Evolutionary conservation across 1,140 invertebrate genomes (phyloP).

Genomic region (Teleopsis dalmanni): DNA sequence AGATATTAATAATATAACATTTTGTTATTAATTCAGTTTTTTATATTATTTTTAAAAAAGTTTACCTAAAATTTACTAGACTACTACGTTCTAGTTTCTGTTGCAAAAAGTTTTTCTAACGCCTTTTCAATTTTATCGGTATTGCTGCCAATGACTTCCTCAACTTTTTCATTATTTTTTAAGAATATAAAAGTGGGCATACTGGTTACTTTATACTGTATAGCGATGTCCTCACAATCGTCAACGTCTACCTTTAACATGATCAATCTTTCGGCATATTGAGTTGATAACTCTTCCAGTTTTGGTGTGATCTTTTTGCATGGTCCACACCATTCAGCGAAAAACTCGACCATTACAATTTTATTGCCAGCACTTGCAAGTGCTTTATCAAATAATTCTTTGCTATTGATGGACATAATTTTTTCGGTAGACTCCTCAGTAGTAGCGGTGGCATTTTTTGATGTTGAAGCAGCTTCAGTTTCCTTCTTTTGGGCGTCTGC

Average conservation of each 20-base stretch:
- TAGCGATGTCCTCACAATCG: conserved; percentile 72
- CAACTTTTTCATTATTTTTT: conserved; percentile 64
- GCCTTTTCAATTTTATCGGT: conserved; percentile 55
- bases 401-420: not conserved
- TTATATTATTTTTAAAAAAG: not conserved
- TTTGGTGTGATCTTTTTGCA: conserved; percentile 84
- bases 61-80: not conserved
- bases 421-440: not conserved
- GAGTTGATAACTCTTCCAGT: conserved; percentile 56
- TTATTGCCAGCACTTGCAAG: conserved; percentile 67
- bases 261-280: conserved; percentile 44
- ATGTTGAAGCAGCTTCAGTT: not conserved
- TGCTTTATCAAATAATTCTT: conserved; percentile 52
- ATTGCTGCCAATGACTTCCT: conserved; percentile 73
- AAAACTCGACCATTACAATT: conserved; percentile 76
- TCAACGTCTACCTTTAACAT: conserved; percentile 83
- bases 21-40: no score
- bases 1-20: no score
- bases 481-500: not conserved
- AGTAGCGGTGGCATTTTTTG: not conserved
- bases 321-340: conserved; percentile 73
- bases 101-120: conserved; percentile 17
- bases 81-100: not conserved
- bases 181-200: conserved; percentile 95
- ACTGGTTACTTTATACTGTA: conserved; percentile 68